Evolutionary conservation across 2,888 invertebrate species (phyloP), one percentile per base, ranked within the genome.

Genomic region (Eupithecia exiguata): DNA sequence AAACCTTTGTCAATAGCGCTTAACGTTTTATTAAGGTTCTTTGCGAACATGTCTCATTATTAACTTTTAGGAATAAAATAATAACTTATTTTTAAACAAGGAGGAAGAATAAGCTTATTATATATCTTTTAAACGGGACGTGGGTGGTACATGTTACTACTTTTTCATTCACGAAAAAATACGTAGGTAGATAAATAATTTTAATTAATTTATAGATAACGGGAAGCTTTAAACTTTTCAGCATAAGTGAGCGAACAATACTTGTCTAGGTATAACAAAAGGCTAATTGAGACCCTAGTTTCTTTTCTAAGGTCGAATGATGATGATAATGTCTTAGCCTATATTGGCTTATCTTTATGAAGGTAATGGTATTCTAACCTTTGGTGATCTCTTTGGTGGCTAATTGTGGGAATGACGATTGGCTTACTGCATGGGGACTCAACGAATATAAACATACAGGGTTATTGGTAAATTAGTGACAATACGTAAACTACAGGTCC

Each of bases 291-390:
- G 30, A 4, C n/a, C n/a, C n/a, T n/a, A n/a, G n/a, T n/a, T n/a
- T n/a, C n/a, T n/a, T n/a, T n/a, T n/a, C 30, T 30, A 30, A 4
- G 53, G 21, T 53, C 21, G 12, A 21, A 5, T 5, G 58, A 58
- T 58, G 58, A 25, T 58, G 58, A 58, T 58, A 58, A 58, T 58
- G 53, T 53, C n/a, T 21, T 53, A 21, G 58, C 58, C 58, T 58
- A 58, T 3, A 25, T 14, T 58, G 25, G 21, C 21, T 0, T 58
- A 12, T 25, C 25, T 25, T 58, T 25, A 12, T 25, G 25, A 1
- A 25, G 25, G 14, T 58, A 1, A 12, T 25, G 58, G 25, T 58
- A 9, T 21, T 53, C 10, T 53, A 10, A 10, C 0, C 14, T 21
- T 25, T 58, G 12, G 25, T 58, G 21, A 4, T 12, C 25, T 58